phyloP scores from a whole-genome alignment of 2,113 vertebrate genomes.

The Cygnus buccinator region DNA sequence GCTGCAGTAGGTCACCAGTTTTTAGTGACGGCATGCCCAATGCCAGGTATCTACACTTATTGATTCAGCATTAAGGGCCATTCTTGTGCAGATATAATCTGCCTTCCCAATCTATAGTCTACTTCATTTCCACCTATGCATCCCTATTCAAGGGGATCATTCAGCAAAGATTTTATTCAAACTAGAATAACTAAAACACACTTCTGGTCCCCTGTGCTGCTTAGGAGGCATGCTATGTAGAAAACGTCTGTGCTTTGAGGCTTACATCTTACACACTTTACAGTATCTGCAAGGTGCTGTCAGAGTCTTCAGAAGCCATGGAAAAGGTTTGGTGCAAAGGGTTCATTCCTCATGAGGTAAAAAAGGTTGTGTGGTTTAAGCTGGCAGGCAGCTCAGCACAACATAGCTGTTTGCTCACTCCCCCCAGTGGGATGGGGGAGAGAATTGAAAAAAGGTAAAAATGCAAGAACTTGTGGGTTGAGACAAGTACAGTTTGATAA shows the following conservation, averaged over 20 bases:
- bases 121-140: neutral
- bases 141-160: neutral
- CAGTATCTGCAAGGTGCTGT: neutral
- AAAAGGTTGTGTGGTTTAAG: too few relatives aligned
- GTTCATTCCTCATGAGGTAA: fast-evolving
- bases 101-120: neutral
- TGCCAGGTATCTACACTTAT: neutral
- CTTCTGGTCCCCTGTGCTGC: neutral
- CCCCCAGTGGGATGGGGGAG: too few relatives aligned
- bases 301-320: neutral
- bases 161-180: neutral
- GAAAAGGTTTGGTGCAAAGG: neutral
- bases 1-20: neutral
- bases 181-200: neutral
- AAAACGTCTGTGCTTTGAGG: neutral
- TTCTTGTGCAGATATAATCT: neutral
- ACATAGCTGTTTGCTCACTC: too few relatives aligned
- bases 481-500: too few relatives aligned
- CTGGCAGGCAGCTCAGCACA: too few relatives aligned
- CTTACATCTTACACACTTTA: neutral
- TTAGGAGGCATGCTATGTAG: neutral
- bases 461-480: too few relatives aligned
- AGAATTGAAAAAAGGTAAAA: too few relatives aligned
- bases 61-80: neutral
- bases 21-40: neutral